phyloP scores from a whole-genome alignment of 2,797 vertebrate genomes.

The Aulostomus chinensis region DNA sequence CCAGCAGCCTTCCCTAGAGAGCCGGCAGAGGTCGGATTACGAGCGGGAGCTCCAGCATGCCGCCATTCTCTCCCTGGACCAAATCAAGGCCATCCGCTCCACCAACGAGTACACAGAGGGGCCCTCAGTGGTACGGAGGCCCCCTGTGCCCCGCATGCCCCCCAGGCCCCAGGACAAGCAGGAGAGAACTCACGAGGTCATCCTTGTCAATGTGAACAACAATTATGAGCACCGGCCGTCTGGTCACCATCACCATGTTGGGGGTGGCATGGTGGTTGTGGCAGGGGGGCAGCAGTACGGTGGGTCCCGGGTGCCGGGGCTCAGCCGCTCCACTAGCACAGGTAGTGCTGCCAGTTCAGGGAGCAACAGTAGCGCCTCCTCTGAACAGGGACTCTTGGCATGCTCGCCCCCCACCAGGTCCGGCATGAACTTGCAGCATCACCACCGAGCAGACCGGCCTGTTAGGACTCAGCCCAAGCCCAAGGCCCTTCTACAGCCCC shows the following conservation, averaged over 20 bases:
- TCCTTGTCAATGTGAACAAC: conserved; percentile 94
- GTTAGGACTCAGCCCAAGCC: conserved; percentile 91
- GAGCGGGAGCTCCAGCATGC: conserved; percentile 87
- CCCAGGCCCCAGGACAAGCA: conserved; percentile 88
- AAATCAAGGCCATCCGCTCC: conserved; percentile 95
- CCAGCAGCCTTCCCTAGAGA: conserved; percentile 89
- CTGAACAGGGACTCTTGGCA: conserved; percentile 89
- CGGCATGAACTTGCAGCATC: conserved; percentile 60
- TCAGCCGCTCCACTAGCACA: conserved; percentile 93
- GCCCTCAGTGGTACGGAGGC: conserved; percentile 85
- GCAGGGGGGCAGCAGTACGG: conserved; percentile 62
- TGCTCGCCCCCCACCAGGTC: conserved; percentile 83
- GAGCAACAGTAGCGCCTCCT: conserved; percentile 91
- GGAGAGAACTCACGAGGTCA: conserved; percentile 93
- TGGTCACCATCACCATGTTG: conserved; percentile 57
- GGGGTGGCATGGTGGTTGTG: conserved; percentile 51
- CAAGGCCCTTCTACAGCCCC: conserved; percentile 66
- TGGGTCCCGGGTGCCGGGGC: conserved; percentile 76
- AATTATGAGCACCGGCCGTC: conserved; percentile 85
- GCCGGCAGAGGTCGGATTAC: conserved; percentile 87
- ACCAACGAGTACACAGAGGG: conserved; percentile 96
- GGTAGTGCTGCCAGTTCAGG: conserved; percentile 93
- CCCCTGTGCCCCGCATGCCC: conserved; percentile 77
- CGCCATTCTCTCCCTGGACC: conserved; percentile 93
- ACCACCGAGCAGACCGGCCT: conserved; percentile 79